Evolutionary conservation across 1,140 invertebrate species (phyloP).

Genomic region (Sitodiplosis mosellana): DNA sequence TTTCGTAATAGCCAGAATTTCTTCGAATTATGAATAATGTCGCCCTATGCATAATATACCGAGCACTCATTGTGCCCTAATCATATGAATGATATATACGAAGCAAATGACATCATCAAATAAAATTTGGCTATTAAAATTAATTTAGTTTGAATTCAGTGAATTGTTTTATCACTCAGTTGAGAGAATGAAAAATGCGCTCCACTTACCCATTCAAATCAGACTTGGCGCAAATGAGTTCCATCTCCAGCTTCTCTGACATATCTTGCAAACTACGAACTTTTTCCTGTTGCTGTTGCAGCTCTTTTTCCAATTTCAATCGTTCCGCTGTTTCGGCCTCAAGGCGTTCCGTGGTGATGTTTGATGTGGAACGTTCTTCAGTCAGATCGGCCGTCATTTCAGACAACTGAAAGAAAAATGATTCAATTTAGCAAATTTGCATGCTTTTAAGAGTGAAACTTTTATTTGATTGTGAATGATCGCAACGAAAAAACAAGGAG

Average conservation of each 20-base stretch:
- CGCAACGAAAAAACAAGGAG: no score
- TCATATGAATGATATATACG: no score
- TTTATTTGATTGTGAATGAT: no score
- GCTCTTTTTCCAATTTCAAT: constrained; percentile 63
- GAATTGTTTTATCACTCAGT: not conserved
- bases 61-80: no score
- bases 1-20: no score
- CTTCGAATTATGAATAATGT: not conserved
- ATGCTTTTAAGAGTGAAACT: no score
- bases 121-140: not conserved
- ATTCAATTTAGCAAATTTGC: constrained; percentile 5
- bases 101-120: not conserved
- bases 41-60: not conserved
- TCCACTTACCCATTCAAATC: constrained; percentile 19
- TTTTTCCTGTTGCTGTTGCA: constrained; percentile 55
- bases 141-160: not conserved
- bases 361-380: constrained; percentile 78
- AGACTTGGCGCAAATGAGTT: constrained; percentile 51
- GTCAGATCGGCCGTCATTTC: constrained; percentile 80
- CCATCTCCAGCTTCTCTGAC: constrained; percentile 68
- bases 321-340: constrained; percentile 70
- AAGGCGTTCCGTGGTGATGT: constrained; percentile 69
- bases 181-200: not conserved
- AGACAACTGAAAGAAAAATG: constrained; percentile 47
- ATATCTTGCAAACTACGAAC: constrained; percentile 56